These are phyloP conservation scores for Lampropteryx suffumata DNA, from an alignment of 2,888 invertebrate genomes.

Conservation along the genomic window DNA sequence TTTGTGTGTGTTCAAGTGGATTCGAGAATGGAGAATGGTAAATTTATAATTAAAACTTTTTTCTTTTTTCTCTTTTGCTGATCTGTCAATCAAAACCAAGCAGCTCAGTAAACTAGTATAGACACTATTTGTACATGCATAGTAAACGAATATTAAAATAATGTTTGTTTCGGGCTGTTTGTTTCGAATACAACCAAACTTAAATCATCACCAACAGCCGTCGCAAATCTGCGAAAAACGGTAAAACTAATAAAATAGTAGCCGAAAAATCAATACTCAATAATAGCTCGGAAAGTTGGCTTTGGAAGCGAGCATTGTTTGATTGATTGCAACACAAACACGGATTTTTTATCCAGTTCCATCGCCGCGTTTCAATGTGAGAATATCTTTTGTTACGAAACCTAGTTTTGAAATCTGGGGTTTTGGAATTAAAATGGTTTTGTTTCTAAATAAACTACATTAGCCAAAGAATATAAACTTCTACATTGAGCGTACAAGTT, in stretches of 20 bases:
- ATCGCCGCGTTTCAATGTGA: conserved; percentile 43
- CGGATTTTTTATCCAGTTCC: conserved; percentile 59
- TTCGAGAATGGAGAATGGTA: no score
- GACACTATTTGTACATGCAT: no score
- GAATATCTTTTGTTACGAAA: conserved; percentile 52
- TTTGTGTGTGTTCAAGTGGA: no score
- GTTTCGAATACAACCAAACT: conserved; percentile 50
- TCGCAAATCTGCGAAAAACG: conserved; percentile 65
- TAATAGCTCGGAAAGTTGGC: conserved; percentile 60
- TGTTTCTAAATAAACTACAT: no score
- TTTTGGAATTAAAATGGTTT: no score
- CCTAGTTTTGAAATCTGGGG: not conserved
- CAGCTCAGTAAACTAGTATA: no score
- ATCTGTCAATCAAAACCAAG: no score
- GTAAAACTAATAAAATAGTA: conserved; percentile 61
- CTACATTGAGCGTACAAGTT: no score
- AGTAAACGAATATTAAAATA: no score
- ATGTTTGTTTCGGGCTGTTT: not conserved
- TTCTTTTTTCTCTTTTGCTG: no score
- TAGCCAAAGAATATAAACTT: not conserved
- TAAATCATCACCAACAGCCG: conserved; percentile 54
- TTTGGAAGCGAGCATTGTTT: conserved; percentile 68
- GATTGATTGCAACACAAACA: conserved; percentile 79
- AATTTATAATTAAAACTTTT: no score
- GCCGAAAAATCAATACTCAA: conserved; percentile 22